Evolutionary conservation across 1,140 invertebrate genomes (phyloP), one percentile per base, ranked within the genome.

Genomic region (Oryctes rhinoceros): DNA sequence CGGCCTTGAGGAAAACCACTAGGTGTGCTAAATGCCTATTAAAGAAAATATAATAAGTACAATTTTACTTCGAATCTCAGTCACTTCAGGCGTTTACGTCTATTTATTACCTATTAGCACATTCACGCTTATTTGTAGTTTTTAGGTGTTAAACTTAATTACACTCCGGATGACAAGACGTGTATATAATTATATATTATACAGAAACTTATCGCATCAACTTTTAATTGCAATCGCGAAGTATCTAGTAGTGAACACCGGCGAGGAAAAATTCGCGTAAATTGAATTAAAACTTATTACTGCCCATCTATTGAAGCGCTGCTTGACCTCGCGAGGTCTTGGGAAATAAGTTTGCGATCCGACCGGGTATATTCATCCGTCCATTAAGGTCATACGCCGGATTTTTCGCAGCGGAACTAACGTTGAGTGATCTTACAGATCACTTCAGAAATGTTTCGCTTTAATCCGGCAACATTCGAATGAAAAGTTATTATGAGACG

Each of bases 201-300:
- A 44, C 9, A 44, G 39, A 44, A 44, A 44, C 3, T 44, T 44
- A 44, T 44, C 9, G 9, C 39, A 44, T 44, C 39, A 44, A 44
- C 39, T 44, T 44, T 44, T 44, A 44, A 44, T 44, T 44, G 9
- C 9, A 5, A 44, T 4, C 39, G 39, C 39, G 39, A 44, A 59
- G 53, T 59, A 53, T 53, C 13, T 53, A 48, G 49, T 18, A 6
- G 53, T 59, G 15, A 59, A 18, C 18, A 18, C 3, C 3, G 15
- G n/a, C 3, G 3, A 0, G 53, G 18, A 18, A 18, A 59, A 59
- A 59, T n/a, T 59, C 53, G 53, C 18, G 18, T 15, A 59, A 59
- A 59, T 59, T 59, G 53, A 59, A 59, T 71, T 71, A 37, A 71
- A 71, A 30, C 65, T 71, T 20, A 71, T 71, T 71, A 71, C 35